Base-by-base conservation (phyloP, 1,140 invertebrate species). In the Trialeurodes vaporariorum region DNA sequence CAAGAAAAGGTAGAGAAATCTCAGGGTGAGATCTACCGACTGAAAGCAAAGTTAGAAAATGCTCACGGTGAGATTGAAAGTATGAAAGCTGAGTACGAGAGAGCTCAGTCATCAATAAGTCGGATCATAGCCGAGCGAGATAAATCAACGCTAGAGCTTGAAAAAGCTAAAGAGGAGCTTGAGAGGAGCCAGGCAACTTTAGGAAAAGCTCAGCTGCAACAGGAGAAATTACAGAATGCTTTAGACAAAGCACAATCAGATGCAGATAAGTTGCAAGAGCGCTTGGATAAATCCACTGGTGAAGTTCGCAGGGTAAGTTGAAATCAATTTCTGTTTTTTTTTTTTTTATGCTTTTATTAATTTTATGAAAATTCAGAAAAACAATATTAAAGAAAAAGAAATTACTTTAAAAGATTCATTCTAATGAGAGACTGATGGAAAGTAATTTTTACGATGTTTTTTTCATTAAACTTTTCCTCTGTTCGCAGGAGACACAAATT, bases 1-100 rank as follows among this genome's bases (percentile, higher is more conserved):
- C 93, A 96, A 79, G 93, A 96, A 76, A 96, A 96, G 76, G 77
- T 93, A 60, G 91, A 94, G 78, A 94, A 95, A 79, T 93, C 91
- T 63, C 93, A 96, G 78, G 93, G 93, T 64, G 94, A 96, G 78
- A 93, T 96, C 17, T 96, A 96, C 76, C 84, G 93, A 74, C 82
- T 96, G 67, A 95, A 96, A 79, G 93, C 93, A 17, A 89, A 93
- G 76, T 81, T 96, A 73, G 94, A 96, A 81, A 96, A 96, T 79
- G 92, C 93, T 75, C 92, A 95, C 81, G 89, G 89, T 65, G 93
- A 96, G 80, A 91, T 93, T 75, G 92, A 95, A 73, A 94, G 89
- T 76, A 79, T 96, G 64, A 90, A 93, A 64, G 93, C 95, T 74
- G 93, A 96, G 79, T 88, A 93, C 74, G 93, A 94, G 75, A 83